Base-by-base conservation (phyloP, 2,797 vertebrate species). In the Macropodus opercularis region DNA sequence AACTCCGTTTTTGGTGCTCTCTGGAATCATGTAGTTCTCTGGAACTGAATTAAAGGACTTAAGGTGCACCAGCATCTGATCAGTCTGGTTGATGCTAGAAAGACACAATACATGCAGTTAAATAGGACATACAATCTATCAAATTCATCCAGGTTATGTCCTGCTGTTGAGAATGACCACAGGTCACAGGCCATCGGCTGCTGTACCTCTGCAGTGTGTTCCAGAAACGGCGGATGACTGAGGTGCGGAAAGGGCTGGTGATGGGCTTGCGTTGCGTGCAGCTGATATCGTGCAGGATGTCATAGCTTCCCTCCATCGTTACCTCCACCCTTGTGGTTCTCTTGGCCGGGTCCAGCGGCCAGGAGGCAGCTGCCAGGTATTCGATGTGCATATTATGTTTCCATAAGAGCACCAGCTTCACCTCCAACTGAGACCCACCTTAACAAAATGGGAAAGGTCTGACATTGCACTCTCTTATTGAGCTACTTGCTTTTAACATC, bases 351-450 rank as follows among this genome's bases (percentile, higher is more conserved):
- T 97, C 94, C 84, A 98, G 81, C 0, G 98, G 98, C 98, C 98
- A 99, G 5, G 94, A 90, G 0, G 97, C 93, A 4, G 93, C 72
- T 0, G 95, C 98, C 54, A 98, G 81, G 39, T 99, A 99, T 80
- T 99, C 97, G 0, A 99, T 96, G 24, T 96, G 95, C 96, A 99
- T 98, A 90, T 99, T 98, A 87, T 99, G 98, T 65, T 99, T 99
- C 97, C 97, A 99, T 2, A 99, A 87, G 51, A 99, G 78, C 43
- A 99, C 94, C 23, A 99, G 89, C 68, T 99, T 98, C 71, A 98
- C 95, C 84, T 99, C 98, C 81, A 99, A 89, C 78, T 98, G 95
- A 69, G 94, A 92, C 26, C 96, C 96, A 60, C 96, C 97, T 97
- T 1, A 17, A 48, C 27, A 18, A 43, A 65, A 0, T 6, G 0